phyloP scores from a whole-genome alignment of 2,888 invertebrate species.

The Megaustenia siamemsis region DNA sequence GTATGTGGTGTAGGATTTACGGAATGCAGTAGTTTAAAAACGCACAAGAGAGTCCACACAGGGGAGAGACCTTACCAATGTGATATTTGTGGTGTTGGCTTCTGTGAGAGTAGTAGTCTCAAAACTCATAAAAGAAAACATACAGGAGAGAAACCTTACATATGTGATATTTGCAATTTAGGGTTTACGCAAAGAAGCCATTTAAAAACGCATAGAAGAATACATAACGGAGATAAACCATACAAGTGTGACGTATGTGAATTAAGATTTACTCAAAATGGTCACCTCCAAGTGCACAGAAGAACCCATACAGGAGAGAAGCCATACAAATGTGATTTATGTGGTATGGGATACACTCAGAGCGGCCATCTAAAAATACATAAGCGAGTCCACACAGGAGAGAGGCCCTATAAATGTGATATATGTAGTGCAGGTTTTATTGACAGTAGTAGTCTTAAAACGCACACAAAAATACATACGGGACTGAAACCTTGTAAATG shows the following conservation, averaged over 20 bases:
- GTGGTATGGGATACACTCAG: constrained; percentile 7
- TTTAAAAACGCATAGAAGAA: constrained; percentile 10
- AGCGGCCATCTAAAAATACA: not conserved
- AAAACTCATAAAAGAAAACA: constrained; percentile 23
- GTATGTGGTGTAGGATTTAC: not conserved
- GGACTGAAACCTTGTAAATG: constrained; percentile 17
- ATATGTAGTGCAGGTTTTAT: not conserved
- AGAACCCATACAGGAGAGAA: constrained; percentile 24
- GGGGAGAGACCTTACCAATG: constrained; percentile 21
- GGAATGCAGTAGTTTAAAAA: not conserved
- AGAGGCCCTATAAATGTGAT: constrained; percentile 23
- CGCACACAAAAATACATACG: not conserved
- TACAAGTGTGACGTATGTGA: constrained; percentile 24
- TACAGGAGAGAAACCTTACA: constrained; percentile 14
- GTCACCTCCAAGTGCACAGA: not conserved
- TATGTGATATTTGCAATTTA: constrained; percentile 5
- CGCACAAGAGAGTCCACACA: constrained; percentile 3
- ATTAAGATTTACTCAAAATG: not conserved
- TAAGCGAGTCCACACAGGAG: constrained; percentile 13
- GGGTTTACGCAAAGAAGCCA: constrained; percentile 1
- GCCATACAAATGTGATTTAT: constrained; percentile 26
- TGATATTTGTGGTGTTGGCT: constrained; percentile 13
- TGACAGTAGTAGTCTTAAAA: constrained; percentile 1
- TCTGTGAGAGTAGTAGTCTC: not conserved
- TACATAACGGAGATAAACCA: constrained; percentile 14